Evolutionary conservation across 2,113 vertebrate genomes (phyloP).

Genomic region (Cygnus buccinator): DNA sequence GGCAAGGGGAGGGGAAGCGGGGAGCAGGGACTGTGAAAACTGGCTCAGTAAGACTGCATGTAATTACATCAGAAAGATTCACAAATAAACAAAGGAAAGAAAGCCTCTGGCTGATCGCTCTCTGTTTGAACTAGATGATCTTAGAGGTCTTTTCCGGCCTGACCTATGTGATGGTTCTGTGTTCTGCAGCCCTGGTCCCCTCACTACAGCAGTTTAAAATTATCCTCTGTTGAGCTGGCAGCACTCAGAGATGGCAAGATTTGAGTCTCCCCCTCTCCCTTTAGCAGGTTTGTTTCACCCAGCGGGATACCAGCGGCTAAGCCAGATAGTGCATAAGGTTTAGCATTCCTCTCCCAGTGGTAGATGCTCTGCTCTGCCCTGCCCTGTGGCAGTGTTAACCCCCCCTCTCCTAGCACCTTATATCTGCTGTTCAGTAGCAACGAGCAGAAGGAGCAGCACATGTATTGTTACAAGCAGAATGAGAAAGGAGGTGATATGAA

Average conservation of each 20-base stretch:
- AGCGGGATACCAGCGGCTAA: not conserved
- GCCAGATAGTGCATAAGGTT: not conserved
- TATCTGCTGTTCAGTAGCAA: not conserved
- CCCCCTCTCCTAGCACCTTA: not conserved
- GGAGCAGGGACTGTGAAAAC: not conserved
- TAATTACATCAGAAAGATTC: not conserved
- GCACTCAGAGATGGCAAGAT: not conserved
- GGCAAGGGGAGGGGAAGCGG: not conserved
- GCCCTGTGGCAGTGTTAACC: not conserved
- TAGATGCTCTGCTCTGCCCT: not conserved
- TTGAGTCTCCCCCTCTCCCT: not conserved
- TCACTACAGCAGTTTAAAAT: not conserved
- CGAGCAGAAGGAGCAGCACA: not conserved
- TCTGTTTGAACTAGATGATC: not conserved
- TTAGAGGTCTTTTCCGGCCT: too few relatives aligned
- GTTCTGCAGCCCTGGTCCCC: not conserved
- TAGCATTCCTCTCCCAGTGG: not conserved
- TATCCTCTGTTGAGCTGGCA: not conserved
- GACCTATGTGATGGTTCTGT: too few relatives aligned
- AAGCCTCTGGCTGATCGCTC: not conserved
- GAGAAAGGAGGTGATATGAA: not conserved
- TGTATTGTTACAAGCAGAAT: not conserved
- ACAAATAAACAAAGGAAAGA: not conserved
- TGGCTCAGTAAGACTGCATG: not conserved
- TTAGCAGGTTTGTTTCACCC: not conserved